These are phyloP conservation scores for Ischnura elegans DNA, from an alignment of 2,888 invertebrate species.

Conservation along the genomic window DNA sequence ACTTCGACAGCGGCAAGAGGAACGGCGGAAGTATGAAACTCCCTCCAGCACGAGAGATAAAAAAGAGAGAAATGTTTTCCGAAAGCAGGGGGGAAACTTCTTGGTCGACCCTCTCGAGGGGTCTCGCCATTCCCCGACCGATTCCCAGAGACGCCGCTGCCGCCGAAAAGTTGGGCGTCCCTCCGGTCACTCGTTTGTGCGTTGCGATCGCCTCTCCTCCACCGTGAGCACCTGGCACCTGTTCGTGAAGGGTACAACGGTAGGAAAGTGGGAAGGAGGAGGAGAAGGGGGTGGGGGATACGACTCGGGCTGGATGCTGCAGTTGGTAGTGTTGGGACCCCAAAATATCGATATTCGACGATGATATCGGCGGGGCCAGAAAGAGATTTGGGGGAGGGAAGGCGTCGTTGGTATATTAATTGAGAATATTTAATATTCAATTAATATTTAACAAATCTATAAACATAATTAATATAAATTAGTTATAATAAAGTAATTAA, in stretches of 20 bases:
- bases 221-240: conserved; percentile 7
- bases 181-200: neutral
- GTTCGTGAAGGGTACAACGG: neutral
- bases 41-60: neutral
- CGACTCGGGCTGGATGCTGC: no score
- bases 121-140: neutral
- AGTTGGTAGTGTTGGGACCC: no score
- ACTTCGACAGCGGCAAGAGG: neutral
- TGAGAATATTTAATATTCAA: no score
- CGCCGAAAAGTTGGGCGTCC: neutral
- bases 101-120: neutral
- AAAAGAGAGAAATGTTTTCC: conserved; percentile 5
- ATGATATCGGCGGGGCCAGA: no score
- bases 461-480: no score
- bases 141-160: neutral
- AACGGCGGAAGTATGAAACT: conserved; percentile 37
- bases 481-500: no score
- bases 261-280: neutral
- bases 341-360: no score
- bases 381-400: neutral
- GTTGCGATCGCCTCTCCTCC: neutral
- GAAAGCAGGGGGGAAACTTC: neutral
- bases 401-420: no score
- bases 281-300: neutral
- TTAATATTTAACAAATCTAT: no score